Evolutionary conservation across 2,888 invertebrate species (phyloP).

Genomic region (Anaspis maculata): DNA sequence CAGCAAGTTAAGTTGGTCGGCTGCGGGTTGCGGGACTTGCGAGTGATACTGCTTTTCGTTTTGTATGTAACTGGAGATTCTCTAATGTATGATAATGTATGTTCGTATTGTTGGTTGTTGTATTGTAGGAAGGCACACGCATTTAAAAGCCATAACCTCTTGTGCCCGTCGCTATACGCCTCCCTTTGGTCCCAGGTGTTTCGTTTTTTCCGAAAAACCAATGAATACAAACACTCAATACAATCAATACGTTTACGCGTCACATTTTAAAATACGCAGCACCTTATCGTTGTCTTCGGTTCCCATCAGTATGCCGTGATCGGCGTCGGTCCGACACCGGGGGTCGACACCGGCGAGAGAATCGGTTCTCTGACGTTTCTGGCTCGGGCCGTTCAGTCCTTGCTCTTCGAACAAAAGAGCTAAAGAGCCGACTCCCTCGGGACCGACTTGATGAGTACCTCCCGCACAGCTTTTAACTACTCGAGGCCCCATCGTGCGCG

Average conservation of each 20-base stretch:
- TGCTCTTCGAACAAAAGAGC: conserved; percentile 29
- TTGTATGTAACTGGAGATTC: no score
- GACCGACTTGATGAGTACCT: conserved; percentile 39
- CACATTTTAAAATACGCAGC: conserved; percentile 24
- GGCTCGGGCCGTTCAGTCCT: conserved; percentile 19
- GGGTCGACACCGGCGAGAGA: conserved; percentile 10
- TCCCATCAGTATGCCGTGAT: conserved; percentile 17
- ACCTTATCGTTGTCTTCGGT: conserved; percentile 22
- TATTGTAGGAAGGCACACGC: no score
- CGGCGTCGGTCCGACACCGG: conserved; percentile 5
- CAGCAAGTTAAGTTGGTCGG: no score
- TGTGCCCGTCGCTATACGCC: no score
- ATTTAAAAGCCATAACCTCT: no score
- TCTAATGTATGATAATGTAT: no score
- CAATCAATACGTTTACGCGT: no score
- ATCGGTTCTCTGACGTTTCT: conserved; percentile 7
- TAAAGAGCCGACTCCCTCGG: conserved; percentile 33
- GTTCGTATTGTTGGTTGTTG: no score
- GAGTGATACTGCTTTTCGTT: no score
- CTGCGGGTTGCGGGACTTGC: no score
- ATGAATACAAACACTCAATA: conserved; percentile 33
- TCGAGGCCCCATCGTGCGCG: conserved; percentile 36
- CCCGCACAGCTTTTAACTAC: conserved; percentile 40
- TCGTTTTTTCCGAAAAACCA: conserved; percentile 27
- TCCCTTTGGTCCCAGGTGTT: conserved; percentile 31